Base-by-base conservation (phyloP, 2,113 vertebrate genomes). In the Anoura caudifer region DNA sequence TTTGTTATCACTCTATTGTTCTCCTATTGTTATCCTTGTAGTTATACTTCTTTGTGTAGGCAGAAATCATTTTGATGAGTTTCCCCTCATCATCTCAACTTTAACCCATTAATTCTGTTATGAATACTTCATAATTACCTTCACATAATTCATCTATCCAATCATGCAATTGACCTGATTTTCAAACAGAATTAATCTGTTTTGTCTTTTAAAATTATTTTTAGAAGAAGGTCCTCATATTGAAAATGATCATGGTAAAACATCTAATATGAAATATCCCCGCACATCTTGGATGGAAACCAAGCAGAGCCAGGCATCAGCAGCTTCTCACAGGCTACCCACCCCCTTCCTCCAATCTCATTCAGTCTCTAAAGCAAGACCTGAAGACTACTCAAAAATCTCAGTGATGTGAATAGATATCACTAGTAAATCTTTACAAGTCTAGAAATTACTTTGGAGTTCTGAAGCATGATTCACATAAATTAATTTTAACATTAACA, bases 41-140 rank as follows among this genome's bases (percentile, higher is more conserved):
- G 2, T n/a, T 70, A 33, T 7, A 69, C 3, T 13, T 59, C 33
- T 70, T 41, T 81, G 36, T 61, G 14, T 22, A 85, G 11, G 8
- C 36, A 94, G 15, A 59, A 67, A 52, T 43, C 12, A 47, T 52
- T 56, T 36, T 82, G 54, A n/a, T 61, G 24, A 73, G 31, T 45
- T 65, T 94, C 11, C 45, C 6, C 63, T 87, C 7, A 72, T 36
- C 20, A 26, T 67, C 45, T 47, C 31, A 83, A 47, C 11, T 52
- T 52, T 28, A 93, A 73, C 50, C 20, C 38, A 79, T 26, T 80
- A 45, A 77, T 97, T 61, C 54, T 31, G 10, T 38, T 72, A 56
- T 14, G 12, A 92, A 75, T 65, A 52, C n/a, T 56, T 92, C 63
- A 47, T 76, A 76, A 80, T 63, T 43, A 45, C 12, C 31, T 6